These are phyloP conservation scores for Pollenia amentaria DNA, from an alignment of 2,888 invertebrate genomes.

Conservation along the genomic window DNA sequence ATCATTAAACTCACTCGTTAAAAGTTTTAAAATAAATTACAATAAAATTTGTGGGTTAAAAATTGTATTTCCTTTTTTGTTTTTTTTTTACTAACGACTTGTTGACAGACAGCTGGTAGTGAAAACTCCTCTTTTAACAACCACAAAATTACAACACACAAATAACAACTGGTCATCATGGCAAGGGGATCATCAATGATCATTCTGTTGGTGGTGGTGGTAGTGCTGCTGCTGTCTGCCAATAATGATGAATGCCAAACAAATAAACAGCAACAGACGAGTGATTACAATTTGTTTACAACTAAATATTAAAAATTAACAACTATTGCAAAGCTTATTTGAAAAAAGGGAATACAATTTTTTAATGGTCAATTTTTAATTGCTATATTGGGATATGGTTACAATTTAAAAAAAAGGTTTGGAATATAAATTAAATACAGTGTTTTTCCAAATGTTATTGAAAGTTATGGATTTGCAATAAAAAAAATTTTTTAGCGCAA, in stretches of 20 bases:
- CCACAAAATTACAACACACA: constrained; percentile 69
- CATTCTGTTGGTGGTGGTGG: not conserved
- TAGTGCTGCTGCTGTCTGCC: constrained; percentile 3
- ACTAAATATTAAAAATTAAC: constrained; percentile 50
- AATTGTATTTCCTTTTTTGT: not conserved
- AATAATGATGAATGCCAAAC: constrained; percentile 47
- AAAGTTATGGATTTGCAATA: too few species aligned
- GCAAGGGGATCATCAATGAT: constrained; percentile 7
- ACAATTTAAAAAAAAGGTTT: constrained; percentile 46
- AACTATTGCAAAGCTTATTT: constrained; percentile 11
- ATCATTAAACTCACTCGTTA: constrained; percentile 43
- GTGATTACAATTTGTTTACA: constrained; percentile 25
- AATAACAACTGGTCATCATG: constrained; percentile 24
- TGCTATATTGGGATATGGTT: constrained; percentile 9
- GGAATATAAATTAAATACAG: not conserved
- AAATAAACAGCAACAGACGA: constrained; percentile 27
- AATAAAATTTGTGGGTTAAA: constrained; percentile 8
- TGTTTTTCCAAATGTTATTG: too few species aligned
- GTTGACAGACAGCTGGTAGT: constrained; percentile 72
- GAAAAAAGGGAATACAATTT: constrained; percentile 41
- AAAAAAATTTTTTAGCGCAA: too few species aligned
- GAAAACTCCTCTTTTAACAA: constrained; percentile 67
- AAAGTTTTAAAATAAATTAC: constrained; percentile 39
- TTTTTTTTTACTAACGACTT: constrained; percentile 65
- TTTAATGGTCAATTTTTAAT: constrained; percentile 53